Conservation (phyloP, 2,113 vertebrate genomes). For the Cnemophilus loriae region DNA sequence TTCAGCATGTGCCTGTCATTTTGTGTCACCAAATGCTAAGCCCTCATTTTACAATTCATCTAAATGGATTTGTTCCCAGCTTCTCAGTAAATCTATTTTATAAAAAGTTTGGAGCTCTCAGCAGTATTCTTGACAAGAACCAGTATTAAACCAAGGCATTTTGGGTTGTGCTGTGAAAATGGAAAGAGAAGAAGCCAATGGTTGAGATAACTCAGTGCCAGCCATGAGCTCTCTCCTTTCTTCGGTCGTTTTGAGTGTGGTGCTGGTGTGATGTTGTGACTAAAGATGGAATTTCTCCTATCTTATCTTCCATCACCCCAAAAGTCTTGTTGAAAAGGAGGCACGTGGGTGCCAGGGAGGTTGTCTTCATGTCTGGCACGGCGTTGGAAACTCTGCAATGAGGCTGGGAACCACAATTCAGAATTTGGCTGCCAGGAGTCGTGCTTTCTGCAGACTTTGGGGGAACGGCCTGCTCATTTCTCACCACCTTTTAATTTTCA, state of each 20-base stretch:
- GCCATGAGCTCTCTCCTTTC: background rate
- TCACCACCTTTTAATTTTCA: background rate
- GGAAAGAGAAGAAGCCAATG: background rate
- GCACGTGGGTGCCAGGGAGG: background rate
- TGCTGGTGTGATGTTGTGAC: background rate
- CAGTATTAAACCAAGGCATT: background rate
- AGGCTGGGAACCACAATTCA: background rate
- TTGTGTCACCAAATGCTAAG: constrained; percentile 3
- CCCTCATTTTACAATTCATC: constrained; percentile 38
- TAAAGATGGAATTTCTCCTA: background rate
- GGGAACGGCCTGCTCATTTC: background rate
- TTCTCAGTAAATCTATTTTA: constrained; percentile 13
- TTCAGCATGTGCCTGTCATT: constrained; percentile 35
- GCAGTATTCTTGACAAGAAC: background rate
- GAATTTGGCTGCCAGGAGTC: background rate
- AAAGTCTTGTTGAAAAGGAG: background rate
- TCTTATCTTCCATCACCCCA: background rate
- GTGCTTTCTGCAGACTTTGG: background rate
- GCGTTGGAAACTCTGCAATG: background rate
- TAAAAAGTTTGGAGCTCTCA: constrained; percentile 25
- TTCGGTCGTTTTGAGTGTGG: background rate
- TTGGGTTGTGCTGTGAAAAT: background rate
- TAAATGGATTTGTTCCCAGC: constrained; percentile 32
- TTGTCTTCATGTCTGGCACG: background rate
- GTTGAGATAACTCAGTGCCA: background rate